A percentile compares a stretch with the other conserved stretches of the same genome.
phyloP scores from a whole-genome alignment of 2,888 invertebrate species.

The Diaprepes abbreviatus region DNA sequence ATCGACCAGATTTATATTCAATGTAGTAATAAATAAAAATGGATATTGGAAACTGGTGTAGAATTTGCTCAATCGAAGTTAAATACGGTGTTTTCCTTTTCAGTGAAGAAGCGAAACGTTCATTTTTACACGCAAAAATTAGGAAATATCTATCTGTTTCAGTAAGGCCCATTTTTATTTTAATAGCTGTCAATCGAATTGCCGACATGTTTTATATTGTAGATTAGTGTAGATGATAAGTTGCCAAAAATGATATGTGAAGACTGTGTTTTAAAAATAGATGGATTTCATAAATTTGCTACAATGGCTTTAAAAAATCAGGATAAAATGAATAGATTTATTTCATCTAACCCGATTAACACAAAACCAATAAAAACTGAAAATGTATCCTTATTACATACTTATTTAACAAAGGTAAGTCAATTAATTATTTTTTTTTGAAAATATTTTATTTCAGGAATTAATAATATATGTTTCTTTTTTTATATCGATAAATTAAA shows the following conservation, averaged over 20 bases:
- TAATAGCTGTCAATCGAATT: slow-evolving; percentile 23
- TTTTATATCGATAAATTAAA: too few species aligned
- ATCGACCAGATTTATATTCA: slow-evolving; percentile 35
- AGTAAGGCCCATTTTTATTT: slow-evolving; percentile 66
- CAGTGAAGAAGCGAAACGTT: slow-evolving; percentile 76
- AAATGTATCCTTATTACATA: slow-evolving; percentile 69
- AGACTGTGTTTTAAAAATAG: slow-evolving; percentile 75
- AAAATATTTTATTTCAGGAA: too few species aligned
- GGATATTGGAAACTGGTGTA: slow-evolving; percentile 68
- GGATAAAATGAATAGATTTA: slow-evolving; percentile 69
- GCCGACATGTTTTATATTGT: slow-evolving; percentile 53
- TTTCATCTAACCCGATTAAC: slow-evolving; percentile 54
- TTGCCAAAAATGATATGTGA: slow-evolving; percentile 79
- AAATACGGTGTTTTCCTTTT: slow-evolving; percentile 76
- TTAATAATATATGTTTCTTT: too few species aligned
- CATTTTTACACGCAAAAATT: slow-evolving; percentile 77
- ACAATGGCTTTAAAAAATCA: slow-evolving; percentile 76
- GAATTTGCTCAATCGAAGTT: slow-evolving; percentile 76
- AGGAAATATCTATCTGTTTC: slow-evolving; percentile 78
- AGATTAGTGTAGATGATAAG: slow-evolving; percentile 78
- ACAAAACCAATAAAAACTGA: slow-evolving; percentile 66
- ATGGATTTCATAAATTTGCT: slow-evolving; percentile 77
- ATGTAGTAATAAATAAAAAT: slow-evolving; percentile 56
- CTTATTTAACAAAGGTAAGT: slow-evolving; percentile 71
- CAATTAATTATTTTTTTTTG: too few species aligned